These are phyloP conservation scores for Sciaenops ocellatus DNA, from an alignment of 2,797 vertebrate genomes.

Conservation along the genomic window DNA sequence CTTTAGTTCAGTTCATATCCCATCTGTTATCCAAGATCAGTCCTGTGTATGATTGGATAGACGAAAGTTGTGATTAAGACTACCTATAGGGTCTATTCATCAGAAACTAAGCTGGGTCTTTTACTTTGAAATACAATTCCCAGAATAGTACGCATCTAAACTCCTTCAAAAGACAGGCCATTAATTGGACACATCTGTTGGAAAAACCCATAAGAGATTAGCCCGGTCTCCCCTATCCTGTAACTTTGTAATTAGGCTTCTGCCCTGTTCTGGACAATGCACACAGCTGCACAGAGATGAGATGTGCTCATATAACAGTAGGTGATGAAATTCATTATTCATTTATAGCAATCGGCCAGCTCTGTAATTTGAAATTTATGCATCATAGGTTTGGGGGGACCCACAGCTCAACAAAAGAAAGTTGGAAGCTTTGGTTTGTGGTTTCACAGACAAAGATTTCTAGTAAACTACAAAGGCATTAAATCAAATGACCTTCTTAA, in stretches of 20 bases:
- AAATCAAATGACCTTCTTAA: constrained; percentile 2
- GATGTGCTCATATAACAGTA: constrained; percentile 59
- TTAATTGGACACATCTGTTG: constrained; percentile 83
- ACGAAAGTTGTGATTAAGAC: constrained; percentile 59
- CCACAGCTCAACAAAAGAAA: constrained; percentile 34
- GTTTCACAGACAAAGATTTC: constrained; percentile 2
- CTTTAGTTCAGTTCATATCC: constrained; percentile 49
- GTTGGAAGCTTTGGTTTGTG: neutral
- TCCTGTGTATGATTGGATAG: constrained; percentile 30
- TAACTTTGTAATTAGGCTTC: constrained; percentile 68
- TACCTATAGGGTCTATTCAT: constrained; percentile 58
- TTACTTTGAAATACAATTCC: constrained; percentile 79
- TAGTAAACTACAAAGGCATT: neutral
- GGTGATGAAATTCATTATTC: constrained; percentile 81
- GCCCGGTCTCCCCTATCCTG: constrained; percentile 52
- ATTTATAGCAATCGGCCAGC: constrained; percentile 67
- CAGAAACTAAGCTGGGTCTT: constrained; percentile 54
- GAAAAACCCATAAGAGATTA: constrained; percentile 76
- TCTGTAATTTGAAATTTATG: constrained; percentile 59
- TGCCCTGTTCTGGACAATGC: constrained; percentile 68
- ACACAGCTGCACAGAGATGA: constrained; percentile 49
- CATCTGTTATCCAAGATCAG: constrained; percentile 42
- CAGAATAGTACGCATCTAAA: constrained; percentile 67
- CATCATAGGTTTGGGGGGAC: constrained; percentile 25
- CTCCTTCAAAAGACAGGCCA: constrained; percentile 77